These are phyloP conservation scores for Pogonomyrmex californicus DNA, from an alignment of 1,140 invertebrate species.

Conservation along the genomic window DNA sequence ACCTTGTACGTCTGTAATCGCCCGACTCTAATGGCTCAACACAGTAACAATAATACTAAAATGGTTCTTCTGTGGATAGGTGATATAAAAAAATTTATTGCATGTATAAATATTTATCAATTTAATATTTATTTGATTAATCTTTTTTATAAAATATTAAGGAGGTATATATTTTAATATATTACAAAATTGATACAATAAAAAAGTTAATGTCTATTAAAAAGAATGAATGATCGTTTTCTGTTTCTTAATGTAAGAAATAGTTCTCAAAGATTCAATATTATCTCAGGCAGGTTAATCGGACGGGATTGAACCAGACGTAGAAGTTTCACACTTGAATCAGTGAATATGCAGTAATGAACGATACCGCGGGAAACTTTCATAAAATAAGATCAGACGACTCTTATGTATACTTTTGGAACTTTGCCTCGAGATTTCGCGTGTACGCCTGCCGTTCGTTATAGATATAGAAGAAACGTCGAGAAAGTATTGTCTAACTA, in stretches of 20 bases:
- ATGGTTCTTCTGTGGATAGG: not conserved
- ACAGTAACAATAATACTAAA: not conserved
- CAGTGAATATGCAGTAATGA: slow-evolving; percentile 24
- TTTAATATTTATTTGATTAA: slow-evolving; percentile 32
- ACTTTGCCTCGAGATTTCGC: slow-evolving; percentile 44
- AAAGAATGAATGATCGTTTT: not conserved
- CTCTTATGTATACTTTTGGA: slow-evolving; percentile 47
- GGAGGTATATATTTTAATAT: not conserved
- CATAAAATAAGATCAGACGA: slow-evolving; percentile 52
- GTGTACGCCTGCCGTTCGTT: slow-evolving; percentile 31
- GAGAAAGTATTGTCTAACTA: slow-evolving; percentile 37
- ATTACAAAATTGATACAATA: not conserved
- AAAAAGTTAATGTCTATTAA: not conserved
- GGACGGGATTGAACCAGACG: slow-evolving; percentile 7
- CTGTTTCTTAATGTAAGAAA: not conserved
- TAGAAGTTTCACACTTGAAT: slow-evolving; percentile 34
- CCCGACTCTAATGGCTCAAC: not conserved
- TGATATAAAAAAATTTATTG: not conserved
- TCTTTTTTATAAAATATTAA: not conserved
- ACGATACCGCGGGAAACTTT: slow-evolving; percentile 22
- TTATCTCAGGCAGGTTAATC: slow-evolving; percentile 21
- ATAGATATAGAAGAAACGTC: not conserved
- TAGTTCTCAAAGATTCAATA: not conserved
- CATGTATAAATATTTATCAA: not conserved
- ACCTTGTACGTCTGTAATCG: not conserved